Base-by-base conservation (phyloP, 1,140 invertebrate species). In the Scaptomyza montana region DNA sequence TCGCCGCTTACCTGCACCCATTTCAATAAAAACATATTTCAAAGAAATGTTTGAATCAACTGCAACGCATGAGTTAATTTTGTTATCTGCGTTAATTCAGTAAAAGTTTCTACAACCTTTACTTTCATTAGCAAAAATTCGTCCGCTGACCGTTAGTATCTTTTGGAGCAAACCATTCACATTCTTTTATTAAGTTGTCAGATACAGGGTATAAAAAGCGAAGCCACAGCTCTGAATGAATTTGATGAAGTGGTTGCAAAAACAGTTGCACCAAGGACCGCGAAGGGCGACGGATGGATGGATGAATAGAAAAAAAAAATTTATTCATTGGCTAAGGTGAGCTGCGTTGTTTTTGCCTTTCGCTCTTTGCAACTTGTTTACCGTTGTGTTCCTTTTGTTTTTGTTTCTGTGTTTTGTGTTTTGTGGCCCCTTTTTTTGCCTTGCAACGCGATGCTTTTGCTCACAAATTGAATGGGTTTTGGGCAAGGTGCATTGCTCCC, bases 171-270 rank as follows among this genome's bases (percentile, higher is more conserved):
- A 43, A 43, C 30, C 46, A 39, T 19, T 60, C 57, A 30, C 45
- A 49, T 19, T 41, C 13, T 33, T 21, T 50, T 28, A 36, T 25
- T 13, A 12, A 12, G 41, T 13, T 5, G 10, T 10, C 4, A 25
- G 50, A 10, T 59, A 51, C 54, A 66, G 68, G 62, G 68, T 65
- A 71, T 57, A 33, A 74, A 75, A 78, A 66, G 61, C 71, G 39
- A 50, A 50, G 74, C 74, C 59, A 67, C 63, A 67, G 62, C 71
- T 69, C 68, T 89, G 77, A 89, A 87, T 87, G 79, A 89, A 84
- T 84, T 89, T 89, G 84, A 87, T 87, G 79, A 89, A 87, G 84
- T 89, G 87, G 76, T 69, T 79, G 80, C 55, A 72, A 87, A 61
- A 75, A 61, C 74, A 62, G 70, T 70, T 59, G 47, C 72, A 55